phyloP scores from a whole-genome alignment of 1,140 invertebrate genomes.

The Akabosia matsudoensis region DNA sequence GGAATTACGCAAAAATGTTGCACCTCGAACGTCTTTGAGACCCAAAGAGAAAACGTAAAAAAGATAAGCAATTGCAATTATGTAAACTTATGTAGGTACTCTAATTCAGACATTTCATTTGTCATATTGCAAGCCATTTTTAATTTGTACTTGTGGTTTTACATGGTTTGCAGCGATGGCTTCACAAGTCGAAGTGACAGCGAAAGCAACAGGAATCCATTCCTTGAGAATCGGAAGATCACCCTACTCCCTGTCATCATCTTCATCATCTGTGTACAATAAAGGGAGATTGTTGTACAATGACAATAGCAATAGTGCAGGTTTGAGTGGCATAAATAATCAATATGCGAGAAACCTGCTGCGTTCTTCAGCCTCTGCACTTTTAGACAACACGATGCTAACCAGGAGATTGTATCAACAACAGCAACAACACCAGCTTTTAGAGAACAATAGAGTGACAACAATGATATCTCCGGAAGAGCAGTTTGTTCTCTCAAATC shows the following conservation, averaged over 20 bases:
- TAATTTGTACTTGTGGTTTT: no score
- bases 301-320: background rate
- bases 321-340: slow-evolving; percentile 22
- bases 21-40: no score
- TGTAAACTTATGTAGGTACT: no score
- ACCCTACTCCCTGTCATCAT: background rate
- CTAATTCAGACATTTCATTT: no score
- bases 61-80: no score
- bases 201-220: background rate
- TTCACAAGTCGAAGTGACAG: background rate
- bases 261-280: background rate
- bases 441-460: slow-evolving; percentile 18
- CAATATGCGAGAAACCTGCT: slow-evolving; percentile 12
- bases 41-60: no score
- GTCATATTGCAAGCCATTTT: no score
- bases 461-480: slow-evolving; percentile 9
- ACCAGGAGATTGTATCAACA: slow-evolving; percentile 16
- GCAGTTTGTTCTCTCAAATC: background rate
- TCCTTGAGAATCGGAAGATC: background rate
- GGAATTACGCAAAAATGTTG: no score
- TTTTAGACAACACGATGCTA: slow-evolving; percentile 2
- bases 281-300: slow-evolving; percentile 10
- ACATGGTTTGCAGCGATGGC: background rate
- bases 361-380: slow-evolving; percentile 17
- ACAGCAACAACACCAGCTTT: background rate